Evolutionary conservation across 2,113 vertebrate genomes (phyloP), one percentile per base, ranked within the genome.

Genomic region (Plectropomus leopardus): DNA sequence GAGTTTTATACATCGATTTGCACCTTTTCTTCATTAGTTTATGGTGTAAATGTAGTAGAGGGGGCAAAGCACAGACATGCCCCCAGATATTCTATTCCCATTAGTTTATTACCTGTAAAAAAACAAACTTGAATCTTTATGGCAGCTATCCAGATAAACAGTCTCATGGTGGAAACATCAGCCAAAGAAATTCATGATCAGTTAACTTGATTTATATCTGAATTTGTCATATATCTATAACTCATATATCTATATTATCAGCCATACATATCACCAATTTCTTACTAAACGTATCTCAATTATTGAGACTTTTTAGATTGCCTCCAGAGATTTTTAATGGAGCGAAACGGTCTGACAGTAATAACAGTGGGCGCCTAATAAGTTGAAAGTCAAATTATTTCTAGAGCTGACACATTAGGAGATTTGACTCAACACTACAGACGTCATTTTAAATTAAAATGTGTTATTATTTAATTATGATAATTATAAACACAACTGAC

Each of bases 401-500:
- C 1, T 7, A 51, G 13, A 55, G n/a, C 6, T 64, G 57, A 80
- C 75, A 86, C 36, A 57, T 82, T 65, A 67, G 65, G 16, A 69
- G 58, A 50, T 47, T 67, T 11, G 47, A 76, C 72, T 85, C 28
- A 59, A 73, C 65, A 53, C 24, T 53, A 45, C 15, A 57, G 26
- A 82, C 3, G 36, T 71, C 47, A 61, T 24, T 68, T 36, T 24
- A 3, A 7, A 73, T 86, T 68, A 64, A 86, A 82, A 61, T 30
- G 50, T 72, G 57, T 67, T 75, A 66, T 76, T 72, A 78, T 79
- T 79, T 77, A 71, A 64, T 40, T 72, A 40, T 15, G 60, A 72
- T 77, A 69, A 83, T 83, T 74, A 80, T 45, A 77, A 76, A 86
- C 47, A 78, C 40, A 77, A 64, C 55, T 65, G 53, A 58, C 54